Conservation (phyloP, 2,113 vertebrate genomes). For the Psephotus haematonotus region DNA sequence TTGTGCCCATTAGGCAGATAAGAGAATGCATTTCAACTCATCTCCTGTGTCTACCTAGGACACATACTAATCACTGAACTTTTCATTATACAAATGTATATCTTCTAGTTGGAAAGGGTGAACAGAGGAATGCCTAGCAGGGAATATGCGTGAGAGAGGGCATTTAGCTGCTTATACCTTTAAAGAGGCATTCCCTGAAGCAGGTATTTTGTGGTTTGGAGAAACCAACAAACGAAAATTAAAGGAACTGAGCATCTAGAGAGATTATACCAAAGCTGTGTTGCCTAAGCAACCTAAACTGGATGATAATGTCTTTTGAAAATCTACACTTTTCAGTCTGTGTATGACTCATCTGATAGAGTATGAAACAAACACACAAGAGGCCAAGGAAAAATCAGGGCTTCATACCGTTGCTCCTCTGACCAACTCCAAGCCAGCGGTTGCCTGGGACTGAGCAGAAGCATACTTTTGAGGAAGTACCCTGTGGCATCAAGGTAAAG, state of each 20-base stretch:
- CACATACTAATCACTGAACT: not conserved
- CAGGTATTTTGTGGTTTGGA: not conserved
- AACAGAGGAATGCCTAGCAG: not conserved
- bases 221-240: not conserved
- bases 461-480: not conserved
- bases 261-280: not conserved
- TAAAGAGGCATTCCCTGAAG: not conserved
- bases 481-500: not conserved
- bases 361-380: not conserved
- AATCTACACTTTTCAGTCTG: not conserved
- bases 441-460: not conserved
- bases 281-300: not conserved
- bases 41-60: not conserved
- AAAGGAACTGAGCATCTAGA: not conserved
- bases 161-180: not conserved
- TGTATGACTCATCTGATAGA: not conserved
- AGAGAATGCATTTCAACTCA: not conserved
- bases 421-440: not conserved
- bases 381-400: not conserved
- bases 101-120: not conserved
- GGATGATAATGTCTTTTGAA: not conserved
- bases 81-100: not conserved
- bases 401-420: not conserved
- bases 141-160: not conserved
- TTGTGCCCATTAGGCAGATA: not conserved